Evolutionary conservation across 2,113 vertebrate species (phyloP).

Genomic region (pig (Sus scrofa)): DNA sequence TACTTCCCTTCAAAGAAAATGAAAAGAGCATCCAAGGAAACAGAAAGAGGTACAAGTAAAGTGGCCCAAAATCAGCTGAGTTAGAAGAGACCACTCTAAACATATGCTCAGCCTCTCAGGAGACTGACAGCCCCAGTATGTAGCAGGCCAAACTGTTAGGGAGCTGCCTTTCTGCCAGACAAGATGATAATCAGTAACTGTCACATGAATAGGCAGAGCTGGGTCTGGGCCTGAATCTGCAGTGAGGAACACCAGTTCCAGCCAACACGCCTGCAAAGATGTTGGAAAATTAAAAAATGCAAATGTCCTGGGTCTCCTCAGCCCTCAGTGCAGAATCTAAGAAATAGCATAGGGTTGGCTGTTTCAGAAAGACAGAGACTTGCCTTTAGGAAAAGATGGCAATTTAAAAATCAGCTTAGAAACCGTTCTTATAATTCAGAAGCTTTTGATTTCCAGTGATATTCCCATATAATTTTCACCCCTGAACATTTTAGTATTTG

Average conservation of each 20-base stretch:
- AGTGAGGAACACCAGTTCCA: background rate
- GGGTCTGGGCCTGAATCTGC: background rate
- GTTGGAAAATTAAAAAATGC: background rate
- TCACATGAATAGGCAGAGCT: background rate
- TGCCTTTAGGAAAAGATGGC: background rate
- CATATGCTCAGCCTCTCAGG: background rate
- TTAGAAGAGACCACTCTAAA: background rate
- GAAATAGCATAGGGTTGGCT: background rate
- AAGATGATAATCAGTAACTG: slow-evolving; percentile 18
- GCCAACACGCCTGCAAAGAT: background rate
- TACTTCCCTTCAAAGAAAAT: slow-evolving; percentile 19
- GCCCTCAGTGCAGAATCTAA: background rate
- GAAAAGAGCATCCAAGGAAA: slow-evolving; percentile 2
- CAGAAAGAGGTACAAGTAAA: background rate
- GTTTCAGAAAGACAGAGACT: background rate
- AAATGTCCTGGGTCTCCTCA: background rate
- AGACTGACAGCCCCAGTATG: background rate
- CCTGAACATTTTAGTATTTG: background rate
- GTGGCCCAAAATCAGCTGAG: background rate
- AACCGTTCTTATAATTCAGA: slow-evolving; percentile 8
- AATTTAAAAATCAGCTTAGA: slow-evolving; percentile 12
- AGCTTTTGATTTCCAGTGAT: background rate
- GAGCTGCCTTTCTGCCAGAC: background rate
- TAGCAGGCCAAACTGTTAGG: background rate
- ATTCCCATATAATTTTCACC: slow-evolving; percentile 1